Evolutionary conservation across 2,888 invertebrate species (phyloP), one percentile per base, ranked within the genome.

Genomic region (Rhamphomyia laevipes): DNA sequence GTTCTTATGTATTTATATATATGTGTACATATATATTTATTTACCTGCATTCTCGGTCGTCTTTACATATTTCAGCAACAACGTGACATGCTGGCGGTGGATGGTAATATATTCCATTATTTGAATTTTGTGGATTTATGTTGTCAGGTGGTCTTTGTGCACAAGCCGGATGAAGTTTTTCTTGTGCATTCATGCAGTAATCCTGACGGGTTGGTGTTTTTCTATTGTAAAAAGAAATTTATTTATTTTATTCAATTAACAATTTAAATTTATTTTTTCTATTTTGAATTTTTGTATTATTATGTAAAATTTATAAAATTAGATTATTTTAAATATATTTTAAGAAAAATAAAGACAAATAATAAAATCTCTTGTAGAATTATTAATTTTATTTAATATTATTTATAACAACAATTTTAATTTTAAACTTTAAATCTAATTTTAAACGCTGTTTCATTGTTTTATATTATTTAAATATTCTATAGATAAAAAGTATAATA

Each of bases 171-270:
- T 92, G 91, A 55, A 92, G 77, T 64, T 86, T 84, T 70, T 91
- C 88, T 71, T 91, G 90, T 53, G 92, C 89, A 61, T 86, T 78
- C 76, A 89, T 81, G 73, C 92, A 93, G 55, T 84, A 82, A 66
- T 90, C 89, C 65, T 87, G 82, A 60, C 84, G 84, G 72, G 85
- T 85, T 63, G 86, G 84, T 33, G 87, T 85, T 81, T 89, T 90
- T 73, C 90, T 91, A 27, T 7, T 2, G 9, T n/a, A 27, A 27
- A 27, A 27, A 6, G 7, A 27, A 27, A 27, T 27, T 7, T 27
- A 6, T 27, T 7, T 27, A 27, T 27, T 27, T 27, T 27, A 9
- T 27, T 15, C 33, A 35, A n/a, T 35, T 35, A n/a, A 35, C 4
- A 13, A n/a, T n/a, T n/a, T n/a, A n/a, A n/a, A n/a, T n/a, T n/a